A percentile compares a stretch with the other conserved stretches of the same genome.
Evolutionary conservation across 2,113 vertebrate species (phyloP).

Genomic region (Crocuta crocuta): DNA sequence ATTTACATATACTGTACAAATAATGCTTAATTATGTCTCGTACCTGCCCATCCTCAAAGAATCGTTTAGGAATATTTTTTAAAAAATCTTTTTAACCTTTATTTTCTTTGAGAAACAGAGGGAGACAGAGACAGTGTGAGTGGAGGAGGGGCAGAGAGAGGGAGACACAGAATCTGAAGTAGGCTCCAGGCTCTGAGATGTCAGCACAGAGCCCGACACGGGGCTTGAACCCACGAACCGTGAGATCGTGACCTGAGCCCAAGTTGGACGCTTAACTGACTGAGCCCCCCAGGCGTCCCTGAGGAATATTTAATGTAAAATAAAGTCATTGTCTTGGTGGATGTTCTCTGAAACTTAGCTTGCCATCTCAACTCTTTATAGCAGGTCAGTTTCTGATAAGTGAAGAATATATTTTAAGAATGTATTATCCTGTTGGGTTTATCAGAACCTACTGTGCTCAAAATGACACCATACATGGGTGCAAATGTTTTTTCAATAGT

Average conservation of each 20-base stretch:
- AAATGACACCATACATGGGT: background rate
- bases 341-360: background rate
- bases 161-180: no score
- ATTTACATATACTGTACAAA: background rate
- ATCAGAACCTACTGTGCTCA: conserved; percentile 30
- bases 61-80: background rate
- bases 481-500: background rate
- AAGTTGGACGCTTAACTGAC: no score
- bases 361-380: background rate
- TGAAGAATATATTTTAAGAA: background rate
- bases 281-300: background rate
- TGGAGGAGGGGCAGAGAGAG: no score
- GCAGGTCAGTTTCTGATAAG: background rate
- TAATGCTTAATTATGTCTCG: background rate
- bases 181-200: no score
- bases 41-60: background rate
- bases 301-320: background rate
- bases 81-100: no score
- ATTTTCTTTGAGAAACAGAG: no score
- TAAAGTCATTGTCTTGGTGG: conserved; percentile 4
- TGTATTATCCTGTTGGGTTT: background rate
- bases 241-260: no score
- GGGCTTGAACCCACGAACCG: no score
- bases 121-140: no score
- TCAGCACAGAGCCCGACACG: no score